Conservation (phyloP, 2,797 vertebrate species). For the Lophotriccus pileatus region DNA sequence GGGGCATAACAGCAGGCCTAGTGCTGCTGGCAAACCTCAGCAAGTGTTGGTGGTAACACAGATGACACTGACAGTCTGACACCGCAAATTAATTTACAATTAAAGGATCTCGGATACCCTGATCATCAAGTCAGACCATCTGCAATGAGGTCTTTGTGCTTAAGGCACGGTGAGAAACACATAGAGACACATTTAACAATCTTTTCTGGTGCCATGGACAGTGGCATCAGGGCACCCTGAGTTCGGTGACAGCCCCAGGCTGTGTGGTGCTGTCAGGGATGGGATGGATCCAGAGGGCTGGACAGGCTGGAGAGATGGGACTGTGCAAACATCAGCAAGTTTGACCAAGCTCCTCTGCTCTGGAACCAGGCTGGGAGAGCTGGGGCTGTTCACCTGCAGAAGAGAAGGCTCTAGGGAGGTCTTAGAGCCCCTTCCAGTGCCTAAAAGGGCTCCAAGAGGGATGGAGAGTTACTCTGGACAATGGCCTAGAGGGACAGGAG, state of each 20-base stretch:
- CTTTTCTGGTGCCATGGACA: neutral
- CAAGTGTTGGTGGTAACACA: neutral
- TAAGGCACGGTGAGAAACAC: neutral
- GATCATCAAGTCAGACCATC: neutral
- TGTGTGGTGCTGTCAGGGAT: neutral
- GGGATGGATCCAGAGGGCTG: neutral
- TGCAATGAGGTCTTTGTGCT: neutral
- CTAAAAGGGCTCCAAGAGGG: neutral
- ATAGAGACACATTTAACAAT: neutral
- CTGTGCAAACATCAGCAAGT: neutral
- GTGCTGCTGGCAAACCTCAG: neutral
- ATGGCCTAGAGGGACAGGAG: neutral
- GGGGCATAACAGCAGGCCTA: neutral
- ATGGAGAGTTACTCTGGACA: neutral
- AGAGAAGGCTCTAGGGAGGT: neutral
- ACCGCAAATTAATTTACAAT: conserved; percentile 27
- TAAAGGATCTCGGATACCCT: neutral
- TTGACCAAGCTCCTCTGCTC: neutral
- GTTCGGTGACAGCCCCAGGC: neutral
- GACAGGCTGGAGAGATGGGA: neutral
- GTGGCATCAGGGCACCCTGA: too few relatives aligned
- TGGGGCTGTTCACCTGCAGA: neutral
- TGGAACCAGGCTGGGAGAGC: neutral
- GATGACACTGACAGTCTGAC: conserved; percentile 49
- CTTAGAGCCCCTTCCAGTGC: neutral